phyloP scores from a whole-genome alignment of 2,888 invertebrate species.

The Diloba caeruleocephala region DNA sequence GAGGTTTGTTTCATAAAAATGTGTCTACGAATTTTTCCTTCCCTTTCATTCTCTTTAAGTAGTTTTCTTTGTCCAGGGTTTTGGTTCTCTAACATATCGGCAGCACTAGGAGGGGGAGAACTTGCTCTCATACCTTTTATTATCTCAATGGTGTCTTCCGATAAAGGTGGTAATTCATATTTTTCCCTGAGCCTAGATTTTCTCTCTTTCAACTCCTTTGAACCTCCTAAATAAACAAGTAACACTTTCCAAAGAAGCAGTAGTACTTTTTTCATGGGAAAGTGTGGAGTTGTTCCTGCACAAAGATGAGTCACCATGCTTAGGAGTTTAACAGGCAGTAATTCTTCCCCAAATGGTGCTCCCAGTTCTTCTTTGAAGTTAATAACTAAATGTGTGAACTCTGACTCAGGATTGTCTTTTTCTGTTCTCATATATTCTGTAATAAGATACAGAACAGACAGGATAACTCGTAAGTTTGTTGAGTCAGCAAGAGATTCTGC shows the following conservation, averaged over 20 bases:
- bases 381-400: conserved; percentile 87
- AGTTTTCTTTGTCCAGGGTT: conserved; percentile 92
- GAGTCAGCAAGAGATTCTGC: conserved; percentile 93
- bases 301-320: conserved; percentile 99
- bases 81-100: conserved; percentile 96
- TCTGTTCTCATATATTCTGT: conserved; percentile 97
- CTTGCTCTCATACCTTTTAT: conserved; percentile 97
- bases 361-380: conserved; percentile 90
- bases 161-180: conserved; percentile 92
- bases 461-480: conserved; percentile 95
- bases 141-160: conserved; percentile 98
- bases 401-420: conserved; percentile 82
- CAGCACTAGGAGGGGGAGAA: conserved; percentile 97
- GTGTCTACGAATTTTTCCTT: conserved; percentile 92
- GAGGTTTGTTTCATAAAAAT: conserved; percentile 97
- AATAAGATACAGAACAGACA: conserved; percentile 98
- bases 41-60: conserved; percentile 88
- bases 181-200: conserved; percentile 92
- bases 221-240: conserved; percentile 97
- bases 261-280: conserved; percentile 99
- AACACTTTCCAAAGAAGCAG: conserved; percentile 98
- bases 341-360: conserved; percentile 92
- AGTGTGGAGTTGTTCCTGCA: conserved; percentile 98
- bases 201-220: conserved; percentile 93
- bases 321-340: conserved; percentile 96